Base-by-base conservation (phyloP, 2,797 vertebrate species). In the Podarcis siculus region DNA sequence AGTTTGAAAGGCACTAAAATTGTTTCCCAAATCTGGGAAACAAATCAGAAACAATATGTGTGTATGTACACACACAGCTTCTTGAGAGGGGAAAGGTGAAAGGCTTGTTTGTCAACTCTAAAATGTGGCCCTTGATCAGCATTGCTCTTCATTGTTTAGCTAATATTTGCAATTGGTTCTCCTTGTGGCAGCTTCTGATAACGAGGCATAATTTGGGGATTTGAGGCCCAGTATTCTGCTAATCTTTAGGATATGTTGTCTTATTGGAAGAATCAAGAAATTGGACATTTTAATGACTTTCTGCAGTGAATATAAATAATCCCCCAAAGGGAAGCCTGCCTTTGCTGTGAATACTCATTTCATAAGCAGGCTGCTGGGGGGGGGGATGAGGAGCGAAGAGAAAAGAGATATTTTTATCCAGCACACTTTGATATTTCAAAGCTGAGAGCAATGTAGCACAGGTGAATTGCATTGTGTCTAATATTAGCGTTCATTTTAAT, bases 251-350 rank as follows among this genome's bases (percentile, higher is more conserved):
- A 93, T 94, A 83, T 90, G 82, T 89, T 92, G 72, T 72, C 79
- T 93, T 94, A 90, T 64, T 94, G 89, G 85, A 94, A 94, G 92
- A 94, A 61, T 55, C 86, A 93, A 80, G 90, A 69, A 89, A 92
- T 87, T 93, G 86, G 91, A 92, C 91, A 93, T 92, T 92, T 93
- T 95, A 94, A 95, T 94, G 93, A 94, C 92, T 95, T 94, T 93
- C 92, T 89, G 90, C 67, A 92, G 93, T 91, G 93, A 94, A 94
- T 92, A 94, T 89, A 94, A 95, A 94, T 93, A 93, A 91, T 93
- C 90, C 86, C 45, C 90, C 90, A 89, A 94, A 94, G 91, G 87
- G 83, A 89, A 89, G 72, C 17, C 25, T 92, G 90, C 67, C 8
- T 0, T 91, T 91, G 82, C 87, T 83, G 19, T 72, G 75, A 92